These are phyloP conservation scores for Temnothorax nylanderi DNA, from an alignment of 1,140 invertebrate genomes.

Conservation along the genomic window DNA sequence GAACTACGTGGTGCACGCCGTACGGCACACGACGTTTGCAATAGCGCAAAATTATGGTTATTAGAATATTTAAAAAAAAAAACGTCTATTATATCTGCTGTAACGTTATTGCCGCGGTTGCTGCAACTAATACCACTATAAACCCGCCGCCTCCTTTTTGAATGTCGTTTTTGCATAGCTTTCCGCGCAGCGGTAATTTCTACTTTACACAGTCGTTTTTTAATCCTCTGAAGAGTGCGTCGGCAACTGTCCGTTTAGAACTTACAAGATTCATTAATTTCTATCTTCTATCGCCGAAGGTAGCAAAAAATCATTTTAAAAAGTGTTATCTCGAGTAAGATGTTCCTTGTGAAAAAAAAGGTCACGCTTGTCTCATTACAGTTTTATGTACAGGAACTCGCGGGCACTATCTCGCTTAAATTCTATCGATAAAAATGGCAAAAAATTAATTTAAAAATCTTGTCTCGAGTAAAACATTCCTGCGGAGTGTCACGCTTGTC, in stretches of 20 bases:
- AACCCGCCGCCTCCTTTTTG: neutral
- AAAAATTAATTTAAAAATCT: too few species aligned
- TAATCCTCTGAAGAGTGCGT: neutral
- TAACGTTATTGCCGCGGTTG: neutral
- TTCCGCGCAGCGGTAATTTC: neutral
- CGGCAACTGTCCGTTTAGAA: neutral
- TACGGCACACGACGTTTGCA: too few species aligned
- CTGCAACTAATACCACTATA: neutral
- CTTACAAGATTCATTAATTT: neutral
- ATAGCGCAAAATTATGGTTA: too few species aligned
- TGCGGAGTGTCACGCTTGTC: neutral
- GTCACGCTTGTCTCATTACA: neutral
- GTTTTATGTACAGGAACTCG: neutral
- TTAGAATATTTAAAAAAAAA: neutral
- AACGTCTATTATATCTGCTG: neutral
- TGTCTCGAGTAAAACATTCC: neutral
- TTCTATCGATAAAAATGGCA: neutral
- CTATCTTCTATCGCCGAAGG: too few species aligned
- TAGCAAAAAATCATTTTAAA: too few species aligned
- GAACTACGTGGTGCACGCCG: too few species aligned
- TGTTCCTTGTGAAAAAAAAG: neutral
- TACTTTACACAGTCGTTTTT: neutral
- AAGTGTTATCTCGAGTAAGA: neutral
- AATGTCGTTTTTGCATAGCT: neutral
- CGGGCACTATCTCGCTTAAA: neutral